phyloP scores from a whole-genome alignment of 30 jellyfish, hydroid and myxozoan genomes.

The Pelagia noctiluca region DNA sequence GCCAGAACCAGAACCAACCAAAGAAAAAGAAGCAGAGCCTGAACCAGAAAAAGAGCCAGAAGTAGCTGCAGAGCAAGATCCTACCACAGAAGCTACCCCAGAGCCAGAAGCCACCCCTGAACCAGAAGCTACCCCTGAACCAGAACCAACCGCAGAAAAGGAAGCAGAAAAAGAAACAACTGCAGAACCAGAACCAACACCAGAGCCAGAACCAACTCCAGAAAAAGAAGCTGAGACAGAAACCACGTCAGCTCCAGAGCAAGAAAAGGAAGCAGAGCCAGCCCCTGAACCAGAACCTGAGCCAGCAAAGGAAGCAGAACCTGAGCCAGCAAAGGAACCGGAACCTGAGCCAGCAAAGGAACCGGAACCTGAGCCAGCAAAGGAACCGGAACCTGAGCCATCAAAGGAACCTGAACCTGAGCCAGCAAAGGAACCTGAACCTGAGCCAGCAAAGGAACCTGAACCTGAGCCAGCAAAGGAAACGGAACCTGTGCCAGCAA shows the following conservation, averaged over 20 bases:
- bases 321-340: conserved; percentile 8
- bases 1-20: conserved; percentile 22
- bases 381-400: conserved; percentile 7
- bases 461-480: not conserved
- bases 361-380: conserved; percentile 1
- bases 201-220: conserved; percentile 19
- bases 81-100: no score
- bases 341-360: conserved; percentile 46
- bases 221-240: no score
- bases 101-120: no score
- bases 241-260: no score
- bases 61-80: no score
- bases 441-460: not conserved
- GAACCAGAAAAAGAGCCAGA: not conserved
- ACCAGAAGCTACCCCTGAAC: no score
- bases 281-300: conserved; percentile 15
- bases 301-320: conserved; percentile 30
- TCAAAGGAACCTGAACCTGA: conserved; percentile 1
- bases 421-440: conserved; percentile 10
- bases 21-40: not conserved
- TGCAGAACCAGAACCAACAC: no score
- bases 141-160: no score
- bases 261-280: conserved; percentile 16
- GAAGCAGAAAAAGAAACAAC: no score
- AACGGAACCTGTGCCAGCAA: not conserved